A percentile compares a stretch with the other conserved stretches of the same genome.
Conservation (phyloP, 2,113 vertebrate species). For the Ellobius talpinus region DNA sequence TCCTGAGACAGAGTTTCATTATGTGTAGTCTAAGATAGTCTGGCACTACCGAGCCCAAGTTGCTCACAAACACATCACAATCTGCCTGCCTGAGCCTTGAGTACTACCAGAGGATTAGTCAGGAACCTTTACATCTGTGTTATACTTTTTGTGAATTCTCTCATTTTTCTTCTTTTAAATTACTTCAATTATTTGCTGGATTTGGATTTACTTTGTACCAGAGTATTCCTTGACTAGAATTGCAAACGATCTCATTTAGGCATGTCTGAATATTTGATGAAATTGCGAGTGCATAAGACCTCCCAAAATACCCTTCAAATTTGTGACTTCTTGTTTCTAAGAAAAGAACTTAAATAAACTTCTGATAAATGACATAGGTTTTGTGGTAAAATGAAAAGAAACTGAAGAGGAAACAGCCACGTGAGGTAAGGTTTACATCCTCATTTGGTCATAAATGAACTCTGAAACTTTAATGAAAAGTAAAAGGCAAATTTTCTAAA, state of each 20-base stretch:
- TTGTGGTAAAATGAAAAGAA: constrained; percentile 64
- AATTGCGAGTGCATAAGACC: not conserved
- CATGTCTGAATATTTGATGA: constrained; percentile 25
- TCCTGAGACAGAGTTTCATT: not conserved
- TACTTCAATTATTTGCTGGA: not conserved
- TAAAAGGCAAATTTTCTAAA: constrained; percentile 31
- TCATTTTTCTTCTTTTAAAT: constrained; percentile 30
- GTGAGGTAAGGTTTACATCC: not conserved
- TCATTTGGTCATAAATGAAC: constrained; percentile 12
- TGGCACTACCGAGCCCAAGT: not conserved
- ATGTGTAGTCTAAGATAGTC: not conserved
- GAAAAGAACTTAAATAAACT: constrained; percentile 56
- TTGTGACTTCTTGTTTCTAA: constrained; percentile 71
- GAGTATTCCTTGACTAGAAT: not conserved
- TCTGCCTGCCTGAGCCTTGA: not conserved
- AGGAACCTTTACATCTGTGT: too few relatives aligned
- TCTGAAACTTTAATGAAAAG: constrained; percentile 52
- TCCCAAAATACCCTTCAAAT: constrained; percentile 53
- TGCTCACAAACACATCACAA: not conserved
- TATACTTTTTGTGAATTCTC: not conserved
- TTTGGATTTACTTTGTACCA: not conserved
- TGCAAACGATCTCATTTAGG: not conserved
- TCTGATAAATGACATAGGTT: constrained; percentile 61
- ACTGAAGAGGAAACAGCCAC: constrained; percentile 52
- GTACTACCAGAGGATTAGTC: not conserved